These are phyloP conservation scores for Stegana nigrithorax DNA, from an alignment of 2,888 invertebrate genomes.

Conservation along the genomic window DNA sequence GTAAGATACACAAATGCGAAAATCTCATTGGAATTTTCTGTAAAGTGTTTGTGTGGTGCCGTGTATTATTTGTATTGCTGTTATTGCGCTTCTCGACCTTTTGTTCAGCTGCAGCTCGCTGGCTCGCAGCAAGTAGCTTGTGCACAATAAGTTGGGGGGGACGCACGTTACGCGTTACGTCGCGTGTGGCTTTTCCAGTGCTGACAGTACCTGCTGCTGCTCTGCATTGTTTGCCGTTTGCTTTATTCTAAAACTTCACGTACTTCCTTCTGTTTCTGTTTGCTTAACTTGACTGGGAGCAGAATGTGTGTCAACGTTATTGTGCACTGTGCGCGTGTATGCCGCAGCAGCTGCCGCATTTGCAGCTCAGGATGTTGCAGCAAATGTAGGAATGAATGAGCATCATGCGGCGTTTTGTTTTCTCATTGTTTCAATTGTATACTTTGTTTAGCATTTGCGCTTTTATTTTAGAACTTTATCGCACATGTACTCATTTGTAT, in stretches of 20 bases:
- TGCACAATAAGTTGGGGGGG: too few species aligned
- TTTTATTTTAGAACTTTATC: too few species aligned
- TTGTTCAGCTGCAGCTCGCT: too few species aligned
- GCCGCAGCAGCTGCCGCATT: background rate
- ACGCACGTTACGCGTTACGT: too few species aligned
- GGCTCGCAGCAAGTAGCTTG: too few species aligned
- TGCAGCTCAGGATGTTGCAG: slow-evolving; percentile 23
- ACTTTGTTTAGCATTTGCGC: background rate
- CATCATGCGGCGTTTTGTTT: slow-evolving; percentile 2
- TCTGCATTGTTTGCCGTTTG: background rate
- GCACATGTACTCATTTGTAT: slow-evolving; percentile 33
- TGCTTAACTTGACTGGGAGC: slow-evolving; percentile 12
- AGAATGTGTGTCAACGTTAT: slow-evolving; percentile 32
- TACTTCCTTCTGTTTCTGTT: background rate
- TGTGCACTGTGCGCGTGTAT: slow-evolving; percentile 9
- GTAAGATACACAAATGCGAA: too few species aligned
- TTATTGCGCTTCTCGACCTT: too few species aligned
- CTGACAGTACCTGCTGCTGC: background rate
- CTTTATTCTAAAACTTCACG: background rate
- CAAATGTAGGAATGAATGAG: background rate
- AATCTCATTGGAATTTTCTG: too few species aligned
- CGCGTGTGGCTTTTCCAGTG: too few species aligned
- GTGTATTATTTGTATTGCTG: too few species aligned
- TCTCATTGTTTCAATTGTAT: background rate
- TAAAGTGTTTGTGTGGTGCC: too few species aligned